A percentile compares a stretch with the other conserved stretches of the same genome.
These are phyloP conservation scores for Homarus gammarus DNA, from an alignment of 2,888 invertebrate genomes.

Conservation along the genomic window DNA sequence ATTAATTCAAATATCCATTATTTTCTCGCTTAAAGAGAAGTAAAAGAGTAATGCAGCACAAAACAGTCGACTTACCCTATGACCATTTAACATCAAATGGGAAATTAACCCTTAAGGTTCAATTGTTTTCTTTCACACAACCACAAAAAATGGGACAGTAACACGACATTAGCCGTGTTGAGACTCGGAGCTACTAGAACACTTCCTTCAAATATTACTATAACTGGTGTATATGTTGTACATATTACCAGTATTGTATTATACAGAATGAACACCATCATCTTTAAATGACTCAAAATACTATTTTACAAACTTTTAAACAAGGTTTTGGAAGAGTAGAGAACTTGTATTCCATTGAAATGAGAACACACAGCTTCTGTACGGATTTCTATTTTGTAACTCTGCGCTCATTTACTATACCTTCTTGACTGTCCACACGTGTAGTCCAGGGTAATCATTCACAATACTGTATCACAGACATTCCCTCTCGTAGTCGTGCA, in stretches of 20 bases:
- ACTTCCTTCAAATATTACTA: conserved; percentile 51
- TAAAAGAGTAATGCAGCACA: conserved; percentile 73
- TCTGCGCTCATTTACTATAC: conserved; percentile 69
- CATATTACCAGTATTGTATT: conserved; percentile 67
- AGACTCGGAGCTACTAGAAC: conserved; percentile 58
- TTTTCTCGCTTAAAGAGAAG: conserved; percentile 63
- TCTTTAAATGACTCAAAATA: conserved; percentile 66
- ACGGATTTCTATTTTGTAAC: conserved; percentile 65
- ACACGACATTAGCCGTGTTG: conserved; percentile 52
- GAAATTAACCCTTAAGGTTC: conserved; percentile 63
- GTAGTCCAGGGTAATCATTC: conserved; percentile 62
- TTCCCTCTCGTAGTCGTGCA: conserved; percentile 45
- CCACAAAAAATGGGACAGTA: conserved; percentile 66
- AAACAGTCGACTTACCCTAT: conserved; percentile 68
- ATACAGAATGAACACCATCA: conserved; percentile 73
- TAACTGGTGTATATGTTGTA: conserved; percentile 66
- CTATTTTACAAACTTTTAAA: conserved; percentile 71
- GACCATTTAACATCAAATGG: conserved; percentile 70
- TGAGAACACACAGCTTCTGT: conserved; percentile 63
- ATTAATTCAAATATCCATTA: conserved; percentile 63
- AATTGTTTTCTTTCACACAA: conserved; percentile 57
- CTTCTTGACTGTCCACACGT: conserved; percentile 58
- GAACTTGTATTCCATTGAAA: conserved; percentile 70
- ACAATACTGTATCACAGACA: conserved; percentile 73
- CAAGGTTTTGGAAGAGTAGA: conserved; percentile 73